Evolutionary conservation across 2,888 invertebrate species (phyloP).

Genomic region (Parnassius glacialis): DNA sequence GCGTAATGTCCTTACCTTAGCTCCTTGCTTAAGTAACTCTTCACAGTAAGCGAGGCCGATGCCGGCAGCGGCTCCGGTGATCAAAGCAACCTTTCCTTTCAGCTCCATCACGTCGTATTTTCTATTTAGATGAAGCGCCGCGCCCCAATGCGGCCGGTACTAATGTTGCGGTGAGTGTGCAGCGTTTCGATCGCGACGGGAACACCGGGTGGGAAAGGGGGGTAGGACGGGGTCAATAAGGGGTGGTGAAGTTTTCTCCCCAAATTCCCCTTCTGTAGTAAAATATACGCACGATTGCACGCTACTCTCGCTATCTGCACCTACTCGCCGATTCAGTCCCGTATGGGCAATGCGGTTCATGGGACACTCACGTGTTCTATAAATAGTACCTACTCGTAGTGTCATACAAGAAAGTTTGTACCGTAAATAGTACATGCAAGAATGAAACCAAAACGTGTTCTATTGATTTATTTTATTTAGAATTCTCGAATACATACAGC

Average conservation of each 20-base stretch:
- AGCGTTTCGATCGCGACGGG: constrained; percentile 72
- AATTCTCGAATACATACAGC: constrained; percentile 57
- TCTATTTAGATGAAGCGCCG: constrained; percentile 43
- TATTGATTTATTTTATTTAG: constrained; percentile 66
- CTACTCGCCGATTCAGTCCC: constrained; percentile 54
- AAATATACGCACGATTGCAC: constrained; percentile 67
- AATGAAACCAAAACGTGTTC: constrained; percentile 40
- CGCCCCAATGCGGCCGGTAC: constrained; percentile 53
- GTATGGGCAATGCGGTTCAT: constrained; percentile 35
- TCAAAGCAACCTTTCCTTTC: constrained; percentile 86
- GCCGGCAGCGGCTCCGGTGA: constrained; percentile 87
- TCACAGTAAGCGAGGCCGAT: constrained; percentile 87
- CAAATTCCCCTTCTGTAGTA: constrained; percentile 63
- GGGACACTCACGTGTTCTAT: constrained; percentile 34
- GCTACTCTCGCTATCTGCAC: constrained; percentile 57
- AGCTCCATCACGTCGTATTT: constrained; percentile 81
- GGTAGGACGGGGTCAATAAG: constrained; percentile 37
- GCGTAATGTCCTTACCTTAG: constrained; percentile 79
- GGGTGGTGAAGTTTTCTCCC: constrained; percentile 50
- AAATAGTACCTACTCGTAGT: constrained; percentile 35
- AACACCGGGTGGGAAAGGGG: constrained; percentile 35
- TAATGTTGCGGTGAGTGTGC: constrained; percentile 48
- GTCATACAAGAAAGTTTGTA: constrained; percentile 26
- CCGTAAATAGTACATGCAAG: constrained; percentile 23
- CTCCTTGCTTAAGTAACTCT: constrained; percentile 86